A percentile compares a stretch with the other conserved stretches of the same genome.
Evolutionary conservation across 2,888 invertebrate genomes (phyloP).

Genomic region (Syrphus vitripennis): DNA sequence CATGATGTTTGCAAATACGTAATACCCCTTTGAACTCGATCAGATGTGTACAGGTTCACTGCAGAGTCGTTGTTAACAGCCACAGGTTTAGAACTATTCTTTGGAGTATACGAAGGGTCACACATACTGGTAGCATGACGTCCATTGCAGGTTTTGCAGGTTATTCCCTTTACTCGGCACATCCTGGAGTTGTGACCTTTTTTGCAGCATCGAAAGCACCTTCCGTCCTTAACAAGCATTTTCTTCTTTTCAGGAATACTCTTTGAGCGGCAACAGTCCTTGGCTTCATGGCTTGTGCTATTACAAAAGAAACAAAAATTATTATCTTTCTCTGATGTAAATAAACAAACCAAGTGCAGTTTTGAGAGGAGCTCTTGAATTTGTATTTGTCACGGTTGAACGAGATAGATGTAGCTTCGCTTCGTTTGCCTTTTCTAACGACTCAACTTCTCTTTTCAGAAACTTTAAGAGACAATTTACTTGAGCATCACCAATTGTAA

Average conservation of each 20-base stretch:
- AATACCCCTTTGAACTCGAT: not conserved
- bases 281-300: too few relatives aligned
- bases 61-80: not conserved
- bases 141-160: not conserved
- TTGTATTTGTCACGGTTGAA: too few relatives aligned
- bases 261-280: too few relatives aligned
- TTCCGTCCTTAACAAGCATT: not conserved
- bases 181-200: not conserved
- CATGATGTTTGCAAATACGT: constrained; percentile 49
- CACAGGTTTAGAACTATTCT: not conserved
- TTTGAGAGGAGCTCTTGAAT: too few relatives aligned
- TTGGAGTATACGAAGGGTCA: not conserved
- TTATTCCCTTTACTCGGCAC: not conserved
- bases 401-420: not conserved
- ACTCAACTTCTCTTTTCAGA: constrained; percentile 28
- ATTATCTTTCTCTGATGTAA: too few relatives aligned
- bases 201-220: not conserved
- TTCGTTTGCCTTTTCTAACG: constrained; percentile 11
- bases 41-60: not conserved
- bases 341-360: too few relatives aligned
- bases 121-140: constrained; percentile 5
- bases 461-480: constrained; percentile 13
- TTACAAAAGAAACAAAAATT: too few relatives aligned
- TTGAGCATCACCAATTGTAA: constrained; percentile 2
- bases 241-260: not conserved